Percentiles rank a stretch among this genome's conserved stretches.
Evolutionary conservation across 30 jellyfish, hydroid and myxozoan species (phyloP).

Genomic region (Hydra vulgaris): DNA sequence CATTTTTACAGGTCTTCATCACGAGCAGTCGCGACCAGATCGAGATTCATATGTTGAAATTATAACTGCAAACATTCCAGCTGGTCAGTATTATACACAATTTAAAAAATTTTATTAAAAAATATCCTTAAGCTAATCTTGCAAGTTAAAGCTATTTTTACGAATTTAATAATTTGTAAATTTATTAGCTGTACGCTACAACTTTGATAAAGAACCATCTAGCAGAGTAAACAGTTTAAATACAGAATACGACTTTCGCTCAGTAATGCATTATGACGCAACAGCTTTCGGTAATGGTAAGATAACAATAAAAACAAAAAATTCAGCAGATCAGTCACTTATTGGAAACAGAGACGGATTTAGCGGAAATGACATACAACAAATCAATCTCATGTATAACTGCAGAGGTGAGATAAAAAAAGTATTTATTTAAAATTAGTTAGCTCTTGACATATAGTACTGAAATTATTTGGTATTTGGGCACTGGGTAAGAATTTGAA

Average conservation of each 20-base stretch:
- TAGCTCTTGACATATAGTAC: too few relatives aligned
- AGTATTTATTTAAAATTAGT: not conserved
- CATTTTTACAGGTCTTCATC: not conserved
- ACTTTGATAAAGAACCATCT: not conserved
- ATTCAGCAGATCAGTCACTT: not conserved
- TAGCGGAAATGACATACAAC: constrained; percentile 11
- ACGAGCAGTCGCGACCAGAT: not conserved
- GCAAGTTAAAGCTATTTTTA: too few relatives aligned
- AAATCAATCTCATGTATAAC: constrained; percentile 1
- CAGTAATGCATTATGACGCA: not conserved
- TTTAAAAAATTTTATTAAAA: too few relatives aligned
- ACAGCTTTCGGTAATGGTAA: constrained; percentile 1
- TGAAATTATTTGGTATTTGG: too few relatives aligned
- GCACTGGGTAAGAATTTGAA: too few relatives aligned
- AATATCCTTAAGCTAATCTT: too few relatives aligned
- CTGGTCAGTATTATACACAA: not conserved
- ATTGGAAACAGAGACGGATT: constrained; percentile 3
- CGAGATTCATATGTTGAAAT: not conserved
- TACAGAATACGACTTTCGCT: constrained; percentile 7
- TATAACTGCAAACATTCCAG: not conserved
- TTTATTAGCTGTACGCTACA: not conserved
- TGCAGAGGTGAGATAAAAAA: not conserved
- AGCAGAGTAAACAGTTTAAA: not conserved
- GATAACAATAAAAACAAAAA: not conserved
- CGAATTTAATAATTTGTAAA: too few relatives aligned